Evolutionary conservation across 2,797 vertebrate species (phyloP), one percentile per base, ranked within the genome.

Genomic region (Microctenopoma lineatum): DNA sequence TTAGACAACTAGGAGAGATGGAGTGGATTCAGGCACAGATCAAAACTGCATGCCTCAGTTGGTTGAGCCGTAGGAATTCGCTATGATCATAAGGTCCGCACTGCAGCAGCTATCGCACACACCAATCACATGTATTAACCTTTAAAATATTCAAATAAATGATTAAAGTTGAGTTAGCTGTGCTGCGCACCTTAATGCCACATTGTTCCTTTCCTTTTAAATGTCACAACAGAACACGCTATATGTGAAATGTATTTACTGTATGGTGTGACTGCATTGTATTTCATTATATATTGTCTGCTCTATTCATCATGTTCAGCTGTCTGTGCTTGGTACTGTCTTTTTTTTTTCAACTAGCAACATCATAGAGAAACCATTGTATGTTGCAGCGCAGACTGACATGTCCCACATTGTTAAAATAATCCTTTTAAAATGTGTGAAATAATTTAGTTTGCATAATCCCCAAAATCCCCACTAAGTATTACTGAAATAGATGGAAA

Each of bases 401-500:
- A 79, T 63, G 71, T 88, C 79, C 73, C 71, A 73, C 83, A 89
- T 84, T 89, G 87, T 92, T 86, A 47, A 84, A 89, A 93, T 92
- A 90, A 91, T 90, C 90, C 87, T 77, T 89, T 91, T 89, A 91
- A 89, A 92, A 89, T 85, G 86, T 87, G 87, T 84, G 84, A 90
- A 92, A 92, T 87, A 88, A 90, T 91, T 85, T 88, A 74, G 76
- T 77, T 81, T 44, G 63, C 77, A 84, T 92, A 90, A 92, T 92
- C 89, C 86, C 75, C 75, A 62, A 92, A 92, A 89, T 84, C 89
- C 88, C 71, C 72, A 73, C 61, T 87, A 82, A 88, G 82, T 85
- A 88, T 87, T 74, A 85, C 73, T 75, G 78, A 75, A 83, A 84
- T 85, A 72, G 73, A 84, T 87, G 69, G 73, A 63, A 89, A 92